Conservation (phyloP, 1,140 invertebrate genomes). For the Macrocentrus cingulum region DNA sequence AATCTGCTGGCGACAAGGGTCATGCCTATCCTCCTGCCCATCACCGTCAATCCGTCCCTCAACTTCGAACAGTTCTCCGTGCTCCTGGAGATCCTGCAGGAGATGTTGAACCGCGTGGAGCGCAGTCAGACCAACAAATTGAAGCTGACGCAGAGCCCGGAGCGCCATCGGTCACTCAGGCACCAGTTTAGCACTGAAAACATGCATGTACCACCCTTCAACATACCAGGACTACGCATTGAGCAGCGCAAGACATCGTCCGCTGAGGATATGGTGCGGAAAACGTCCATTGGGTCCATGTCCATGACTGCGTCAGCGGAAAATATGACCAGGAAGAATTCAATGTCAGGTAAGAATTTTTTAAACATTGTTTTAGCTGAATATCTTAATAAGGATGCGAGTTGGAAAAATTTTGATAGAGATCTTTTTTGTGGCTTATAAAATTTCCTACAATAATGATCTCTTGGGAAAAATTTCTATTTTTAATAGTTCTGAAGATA, state of each 20-base stretch:
- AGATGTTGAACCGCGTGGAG: slow-evolving; percentile 92
- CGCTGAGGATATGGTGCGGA: slow-evolving; percentile 84
- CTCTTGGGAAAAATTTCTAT: too few species aligned
- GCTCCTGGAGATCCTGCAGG: slow-evolving; percentile 86
- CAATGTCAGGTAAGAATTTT: slow-evolving; percentile 41
- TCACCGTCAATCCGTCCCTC: slow-evolving; percentile 87
- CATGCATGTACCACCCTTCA: slow-evolving; percentile 80
- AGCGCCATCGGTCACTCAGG: slow-evolving; percentile 72
- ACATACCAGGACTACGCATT: slow-evolving; percentile 81
- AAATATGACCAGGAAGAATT: slow-evolving; percentile 54
- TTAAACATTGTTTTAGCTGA: not conserved
- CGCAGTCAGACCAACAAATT: slow-evolving; percentile 81
- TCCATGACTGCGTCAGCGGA: slow-evolving; percentile 57
- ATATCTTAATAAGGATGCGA: too few species aligned
- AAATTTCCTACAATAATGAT: too few species aligned
- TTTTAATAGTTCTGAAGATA: too few species aligned
- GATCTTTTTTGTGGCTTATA: too few species aligned
- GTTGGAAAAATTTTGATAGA: too few species aligned
- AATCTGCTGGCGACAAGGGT: slow-evolving; percentile 92
- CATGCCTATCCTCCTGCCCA: slow-evolving; percentile 88
- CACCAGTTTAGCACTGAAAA: slow-evolving; percentile 86
- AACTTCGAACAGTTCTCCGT: slow-evolving; percentile 88
- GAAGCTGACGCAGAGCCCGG: slow-evolving; percentile 74
- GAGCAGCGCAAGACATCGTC: slow-evolving; percentile 85
- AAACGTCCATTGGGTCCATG: slow-evolving; percentile 73